Evolutionary conservation across 2,888 invertebrate genomes (phyloP), one percentile per base, ranked within the genome.

Genomic region (Ceratothoa steindachneri): DNA sequence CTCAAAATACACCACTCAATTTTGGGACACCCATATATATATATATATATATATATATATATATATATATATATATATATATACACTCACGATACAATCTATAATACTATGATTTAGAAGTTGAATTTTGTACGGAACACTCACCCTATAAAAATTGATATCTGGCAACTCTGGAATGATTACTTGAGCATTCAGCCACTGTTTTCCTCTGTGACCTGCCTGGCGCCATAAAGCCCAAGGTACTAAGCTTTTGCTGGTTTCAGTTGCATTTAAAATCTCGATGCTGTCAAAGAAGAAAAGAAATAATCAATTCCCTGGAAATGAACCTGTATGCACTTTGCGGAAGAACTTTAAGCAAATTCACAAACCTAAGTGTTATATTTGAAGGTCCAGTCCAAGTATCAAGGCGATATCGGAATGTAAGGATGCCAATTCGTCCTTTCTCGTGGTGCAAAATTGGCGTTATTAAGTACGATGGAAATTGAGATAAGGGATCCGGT

Each of bases 171-270:
- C 31, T 15, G 77, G 77, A 4, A 77, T 30, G 24, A 77, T 30
- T 0, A 74, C 72, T 4, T 66, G 31, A 15, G 55, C 72, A 1
- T 51, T 71, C 19, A 77, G 64, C 77, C 77, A 77, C 2, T 72
- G 69, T 5, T 70, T 52, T 3, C 77, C 77, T 24, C 70, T 72
- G 52, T 74, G 69, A 7, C 74, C 77, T 12, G 72, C 64, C 67
- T 77, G 77, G 24, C 71, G 60, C 77, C 77, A 77, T 53, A 72
- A 22, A n/a, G 74, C 55, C 74, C 74, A 77, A 28, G 60, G 52
- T 2, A 65, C 51, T 19, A 72, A 55, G 31, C 77, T 72, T 15
- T 31, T 65, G 22, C 68, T 52, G 0, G 71, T 41, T 22, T 71
- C 71, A 5, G 55, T 71, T 7, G 67, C 68, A 55, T 30, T 30